phyloP scores from a whole-genome alignment of 2,888 invertebrate species.

The Rutpela maculata region DNA sequence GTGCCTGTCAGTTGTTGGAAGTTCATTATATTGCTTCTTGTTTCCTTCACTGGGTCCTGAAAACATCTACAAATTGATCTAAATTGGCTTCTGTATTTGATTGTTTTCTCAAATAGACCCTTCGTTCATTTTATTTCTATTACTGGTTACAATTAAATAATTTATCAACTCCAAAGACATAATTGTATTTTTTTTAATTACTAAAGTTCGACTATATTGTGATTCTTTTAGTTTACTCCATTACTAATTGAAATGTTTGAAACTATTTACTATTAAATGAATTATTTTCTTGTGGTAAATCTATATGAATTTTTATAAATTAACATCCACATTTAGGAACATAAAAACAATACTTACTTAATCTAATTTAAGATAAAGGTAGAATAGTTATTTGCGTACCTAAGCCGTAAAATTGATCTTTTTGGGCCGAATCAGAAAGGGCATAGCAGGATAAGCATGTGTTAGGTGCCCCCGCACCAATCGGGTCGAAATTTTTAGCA shows the following conservation, averaged over 20 bases:
- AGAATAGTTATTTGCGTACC: no score
- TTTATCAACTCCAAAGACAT: not conserved
- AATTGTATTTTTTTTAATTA: not conserved
- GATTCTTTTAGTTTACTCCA: not conserved
- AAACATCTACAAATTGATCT: conserved; percentile 14
- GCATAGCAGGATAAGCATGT: no score
- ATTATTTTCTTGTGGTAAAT: no score
- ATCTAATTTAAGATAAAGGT: no score
- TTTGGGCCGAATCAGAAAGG: no score
- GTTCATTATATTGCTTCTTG: not conserved
- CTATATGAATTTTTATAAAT: no score
- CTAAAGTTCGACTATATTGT: not conserved
- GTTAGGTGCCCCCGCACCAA: no score
- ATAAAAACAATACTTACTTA: no score
- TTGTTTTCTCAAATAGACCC: conserved; percentile 21
- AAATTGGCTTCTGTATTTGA: conserved; percentile 17
- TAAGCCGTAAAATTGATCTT: no score
- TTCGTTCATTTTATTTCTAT: conserved; percentile 9
- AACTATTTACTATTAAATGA: not conserved
- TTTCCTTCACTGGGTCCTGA: conserved; percentile 7
- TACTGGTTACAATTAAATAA: not conserved
- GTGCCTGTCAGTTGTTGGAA: not conserved
- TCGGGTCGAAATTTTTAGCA: no score
- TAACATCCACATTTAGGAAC: no score
- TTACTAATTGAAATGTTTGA: not conserved